These are phyloP conservation scores for Archips crataeganus DNA, from an alignment of 2,888 invertebrate genomes.

Conservation along the genomic window DNA sequence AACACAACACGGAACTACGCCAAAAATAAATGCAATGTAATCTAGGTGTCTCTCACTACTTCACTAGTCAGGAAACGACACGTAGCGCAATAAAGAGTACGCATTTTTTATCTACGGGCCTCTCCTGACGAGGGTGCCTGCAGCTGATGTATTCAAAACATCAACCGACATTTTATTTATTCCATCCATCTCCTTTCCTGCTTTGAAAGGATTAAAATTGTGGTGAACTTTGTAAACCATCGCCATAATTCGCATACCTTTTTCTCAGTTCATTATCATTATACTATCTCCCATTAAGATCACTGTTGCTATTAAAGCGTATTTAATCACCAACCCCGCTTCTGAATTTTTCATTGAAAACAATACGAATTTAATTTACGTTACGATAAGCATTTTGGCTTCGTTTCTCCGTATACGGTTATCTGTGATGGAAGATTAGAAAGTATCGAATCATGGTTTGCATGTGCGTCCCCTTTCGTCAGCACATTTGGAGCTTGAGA, in stretches of 20 bases:
- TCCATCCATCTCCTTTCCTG: slow-evolving; percentile 43
- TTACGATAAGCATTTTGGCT: slow-evolving; percentile 40
- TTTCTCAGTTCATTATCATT: neutral
- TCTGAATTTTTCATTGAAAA: slow-evolving; percentile 22
- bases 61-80: slow-evolving; percentile 43
- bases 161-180: slow-evolving; percentile 48
- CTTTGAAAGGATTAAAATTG: slow-evolving; percentile 38
- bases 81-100: slow-evolving; percentile 44
- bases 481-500: slow-evolving; percentile 58
- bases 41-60: slow-evolving; percentile 44
- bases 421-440: slow-evolving; percentile 47
- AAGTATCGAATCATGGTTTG: slow-evolving; percentile 45
- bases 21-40: slow-evolving; percentile 16
- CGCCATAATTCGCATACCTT: slow-evolving; percentile 4
- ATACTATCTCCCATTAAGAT: slow-evolving; percentile 10
- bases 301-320: neutral
- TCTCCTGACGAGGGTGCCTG: slow-evolving; percentile 55
- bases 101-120: slow-evolving; percentile 49
- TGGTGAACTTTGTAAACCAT: slow-evolving; percentile 13
- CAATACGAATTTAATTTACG: slow-evolving; percentile 34
- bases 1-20: neutral
- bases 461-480: slow-evolving; percentile 53
- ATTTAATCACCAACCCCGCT: slow-evolving; percentile 9
- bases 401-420: slow-evolving; percentile 43
- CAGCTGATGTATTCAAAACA: slow-evolving; percentile 54